Conservation (phyloP, 2,113 vertebrate species). For the Upupa epops region DNA sequence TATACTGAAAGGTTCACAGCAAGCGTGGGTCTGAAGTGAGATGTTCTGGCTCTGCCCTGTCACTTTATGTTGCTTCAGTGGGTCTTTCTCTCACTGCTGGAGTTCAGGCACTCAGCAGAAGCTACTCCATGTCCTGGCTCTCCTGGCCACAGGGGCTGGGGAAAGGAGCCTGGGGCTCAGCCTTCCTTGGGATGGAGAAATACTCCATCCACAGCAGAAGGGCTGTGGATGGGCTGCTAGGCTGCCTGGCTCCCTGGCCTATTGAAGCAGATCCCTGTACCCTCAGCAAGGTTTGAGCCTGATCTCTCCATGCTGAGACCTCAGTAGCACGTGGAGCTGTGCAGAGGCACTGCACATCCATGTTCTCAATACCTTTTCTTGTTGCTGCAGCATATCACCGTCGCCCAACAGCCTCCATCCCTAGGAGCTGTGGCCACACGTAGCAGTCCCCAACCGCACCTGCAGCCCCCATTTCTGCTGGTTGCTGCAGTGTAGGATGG, state of each 20-base stretch:
- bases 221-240: background rate
- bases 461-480: background rate
- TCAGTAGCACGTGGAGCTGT: background rate
- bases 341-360: background rate
- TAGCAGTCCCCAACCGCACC: background rate
- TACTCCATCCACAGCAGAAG: no score
- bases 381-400: rapidly evolving
- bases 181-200: background rate
- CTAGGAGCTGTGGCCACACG: background rate
- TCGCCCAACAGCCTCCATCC: background rate
- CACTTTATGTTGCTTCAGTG: background rate
- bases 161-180: background rate
- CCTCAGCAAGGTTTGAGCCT: background rate
- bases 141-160: rapidly evolving
- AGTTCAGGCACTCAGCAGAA: background rate
- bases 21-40: background rate
- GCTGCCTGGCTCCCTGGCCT: background rate
- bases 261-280: background rate
- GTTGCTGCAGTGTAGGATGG: background rate
- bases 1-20: background rate
- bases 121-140: background rate
- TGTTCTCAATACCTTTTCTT: background rate
- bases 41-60: background rate
- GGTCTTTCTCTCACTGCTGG: background rate
- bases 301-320: background rate